Conservation (phyloP, 2,797 vertebrate genomes). For the Antennarius maculatus region DNA sequence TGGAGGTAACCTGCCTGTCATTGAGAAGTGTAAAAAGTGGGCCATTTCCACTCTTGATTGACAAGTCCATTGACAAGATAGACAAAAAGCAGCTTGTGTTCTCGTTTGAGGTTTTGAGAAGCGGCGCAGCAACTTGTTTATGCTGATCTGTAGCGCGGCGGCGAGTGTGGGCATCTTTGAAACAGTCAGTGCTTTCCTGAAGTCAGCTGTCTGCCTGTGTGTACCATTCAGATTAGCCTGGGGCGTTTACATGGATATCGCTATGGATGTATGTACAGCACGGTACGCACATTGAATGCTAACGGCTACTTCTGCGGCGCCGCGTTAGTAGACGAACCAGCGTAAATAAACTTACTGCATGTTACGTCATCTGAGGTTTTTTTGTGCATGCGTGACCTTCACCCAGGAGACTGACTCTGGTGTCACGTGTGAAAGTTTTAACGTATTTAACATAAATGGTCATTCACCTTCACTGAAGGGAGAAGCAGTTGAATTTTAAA, state of each 20-base stretch:
- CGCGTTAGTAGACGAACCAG: too few relatives aligned
- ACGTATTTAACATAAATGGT: too few relatives aligned
- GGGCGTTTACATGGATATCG: conserved; percentile 4
- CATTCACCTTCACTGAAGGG: too few relatives aligned
- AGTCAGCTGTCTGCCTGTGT: conserved; percentile 13
- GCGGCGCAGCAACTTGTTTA: conserved; percentile 48
- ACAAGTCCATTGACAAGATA: conserved; percentile 45
- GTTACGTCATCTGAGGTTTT: too few relatives aligned
- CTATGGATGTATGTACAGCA: conserved; percentile 6
- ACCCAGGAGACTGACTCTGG: too few relatives aligned
- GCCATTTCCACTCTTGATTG: conserved; percentile 49
- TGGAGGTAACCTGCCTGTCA: conserved; percentile 30
- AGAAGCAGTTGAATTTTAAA: too few relatives aligned
- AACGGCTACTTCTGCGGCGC: too few relatives aligned
- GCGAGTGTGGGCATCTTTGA: conserved; percentile 39
- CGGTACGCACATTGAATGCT: conserved; percentile 1
- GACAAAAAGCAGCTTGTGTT: conserved; percentile 40
- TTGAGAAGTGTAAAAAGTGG: conserved; percentile 32
- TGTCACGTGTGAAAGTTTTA: too few relatives aligned
- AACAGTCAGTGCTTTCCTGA: conserved; percentile 16
- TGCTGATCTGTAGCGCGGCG: conserved; percentile 33
- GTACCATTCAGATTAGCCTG: conserved; percentile 21
- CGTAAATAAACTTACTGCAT: too few relatives aligned
- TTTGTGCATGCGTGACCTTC: too few relatives aligned
- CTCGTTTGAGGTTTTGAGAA: conserved; percentile 34